Percentiles rank a stretch among this genome's conserved stretches.
These are phyloP conservation scores for Sipha flava DNA, from an alignment of 1,140 invertebrate species.

Conservation along the genomic window DNA sequence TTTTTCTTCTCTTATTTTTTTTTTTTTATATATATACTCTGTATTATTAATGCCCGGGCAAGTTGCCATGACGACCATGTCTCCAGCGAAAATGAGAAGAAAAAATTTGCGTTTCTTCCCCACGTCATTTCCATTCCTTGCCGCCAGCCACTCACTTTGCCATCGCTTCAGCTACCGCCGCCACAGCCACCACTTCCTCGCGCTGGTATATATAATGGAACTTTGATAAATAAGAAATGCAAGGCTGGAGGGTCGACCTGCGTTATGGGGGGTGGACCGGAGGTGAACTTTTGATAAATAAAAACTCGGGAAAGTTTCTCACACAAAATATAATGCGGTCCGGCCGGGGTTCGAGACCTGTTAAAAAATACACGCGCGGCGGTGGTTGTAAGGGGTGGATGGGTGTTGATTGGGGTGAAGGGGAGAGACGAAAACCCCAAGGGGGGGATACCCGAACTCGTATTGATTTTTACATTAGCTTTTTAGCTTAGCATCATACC, in stretches of 20 bases:
- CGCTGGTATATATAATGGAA: conserved; percentile 1
- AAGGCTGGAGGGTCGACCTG: not conserved
- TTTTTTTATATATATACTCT: not conserved
- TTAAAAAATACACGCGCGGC: conserved; percentile 22
- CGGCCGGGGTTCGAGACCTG: conserved; percentile 25
- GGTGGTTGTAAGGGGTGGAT: not conserved
- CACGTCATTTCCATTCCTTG: conserved; percentile 25
- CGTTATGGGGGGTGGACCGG: not conserved
- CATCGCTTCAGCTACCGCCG: too few species aligned
- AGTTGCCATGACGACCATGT: conserved; percentile 20
- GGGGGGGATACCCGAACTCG: conserved; percentile 18
- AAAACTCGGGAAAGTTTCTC: conserved; percentile 28
- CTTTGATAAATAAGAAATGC: conserved; percentile 31
- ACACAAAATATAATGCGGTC: conserved; percentile 29
- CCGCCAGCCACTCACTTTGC: not conserved
- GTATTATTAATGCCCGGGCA: conserved; percentile 32
- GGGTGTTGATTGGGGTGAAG: not conserved
- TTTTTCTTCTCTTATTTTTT: not conserved
- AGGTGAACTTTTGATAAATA: conserved; percentile 28
- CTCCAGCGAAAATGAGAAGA: conserved; percentile 32
- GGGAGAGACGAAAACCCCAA: not conserved
- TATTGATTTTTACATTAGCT: conserved; percentile 32
- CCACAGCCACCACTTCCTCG: not conserved
- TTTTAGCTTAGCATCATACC: conserved; percentile 29
- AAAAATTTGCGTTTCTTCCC: conserved; percentile 30